A percentile compares a stretch with the other conserved stretches of the same genome.
Conservation (phyloP, 2,888 invertebrate genomes). For the Branchellion lobata region DNA sequence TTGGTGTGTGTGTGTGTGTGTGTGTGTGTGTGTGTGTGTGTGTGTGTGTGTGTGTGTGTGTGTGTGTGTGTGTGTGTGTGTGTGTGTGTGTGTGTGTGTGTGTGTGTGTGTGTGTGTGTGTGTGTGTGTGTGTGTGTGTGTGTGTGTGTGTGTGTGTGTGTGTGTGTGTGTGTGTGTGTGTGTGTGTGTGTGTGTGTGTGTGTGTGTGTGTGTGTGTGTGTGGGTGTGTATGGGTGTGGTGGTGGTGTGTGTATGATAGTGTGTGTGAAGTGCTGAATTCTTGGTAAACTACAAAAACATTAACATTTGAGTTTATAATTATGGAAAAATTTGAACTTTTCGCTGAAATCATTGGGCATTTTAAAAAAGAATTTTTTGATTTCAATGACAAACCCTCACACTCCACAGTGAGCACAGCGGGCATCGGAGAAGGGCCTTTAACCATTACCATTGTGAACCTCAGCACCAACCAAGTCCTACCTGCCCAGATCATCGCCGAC, state of each 20-base stretch:
- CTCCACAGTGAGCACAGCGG: conserved; percentile 72
- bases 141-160: no score
- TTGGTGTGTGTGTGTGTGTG: conserved; percentile 47
- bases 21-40: not conserved
- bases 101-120: conserved; percentile 7
- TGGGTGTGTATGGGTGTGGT: no score
- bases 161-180: no score
- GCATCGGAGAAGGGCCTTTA: conserved; percentile 82
- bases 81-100: conserved; percentile 7
- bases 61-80: conserved; percentile 7
- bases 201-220: no score
- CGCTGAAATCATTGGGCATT: no score
- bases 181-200: no score
- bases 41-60: not conserved
- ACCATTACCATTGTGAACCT: conserved; percentile 72
- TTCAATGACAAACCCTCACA: not conserved
- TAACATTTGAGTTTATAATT: no score
- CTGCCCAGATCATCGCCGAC: conserved; percentile 77
- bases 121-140: no score
- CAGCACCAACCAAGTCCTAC: conserved; percentile 62
- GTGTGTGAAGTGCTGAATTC: no score
- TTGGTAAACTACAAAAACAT: no score
- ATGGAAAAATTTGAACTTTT: no score
- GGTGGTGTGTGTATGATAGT: no score
- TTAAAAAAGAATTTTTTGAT: not conserved